Percentiles rank a stretch among this genome's conserved stretches.
These are phyloP conservation scores for Lagenorhynchus albirostris DNA, from an alignment of 2,113 vertebrate genomes.

Conservation along the genomic window DNA sequence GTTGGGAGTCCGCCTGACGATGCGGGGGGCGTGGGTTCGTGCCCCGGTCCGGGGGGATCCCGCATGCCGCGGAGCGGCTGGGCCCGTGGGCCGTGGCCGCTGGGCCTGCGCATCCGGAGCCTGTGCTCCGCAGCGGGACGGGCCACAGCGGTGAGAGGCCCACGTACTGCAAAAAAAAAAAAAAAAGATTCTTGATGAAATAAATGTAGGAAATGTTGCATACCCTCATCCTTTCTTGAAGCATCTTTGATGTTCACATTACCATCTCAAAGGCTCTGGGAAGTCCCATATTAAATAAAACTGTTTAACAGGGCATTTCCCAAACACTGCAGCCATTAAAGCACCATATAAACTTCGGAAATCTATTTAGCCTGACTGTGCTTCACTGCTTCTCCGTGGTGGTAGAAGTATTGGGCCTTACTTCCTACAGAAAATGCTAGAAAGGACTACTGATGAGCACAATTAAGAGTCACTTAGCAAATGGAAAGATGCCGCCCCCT, in stretches of 20 bases:
- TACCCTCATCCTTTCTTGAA: not conserved
- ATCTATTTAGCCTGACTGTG: not conserved
- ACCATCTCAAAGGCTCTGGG: not conserved
- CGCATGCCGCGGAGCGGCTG: too few species aligned
- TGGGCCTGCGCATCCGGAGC: too few species aligned
- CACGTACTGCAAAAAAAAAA: too few species aligned
- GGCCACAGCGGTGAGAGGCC: too few species aligned
- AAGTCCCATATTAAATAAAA: not conserved
- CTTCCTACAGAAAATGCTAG: conserved; percentile 24
- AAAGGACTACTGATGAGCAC: not conserved
- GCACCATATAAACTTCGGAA: not conserved
- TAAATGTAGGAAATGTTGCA: not conserved
- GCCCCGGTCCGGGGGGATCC: too few species aligned
- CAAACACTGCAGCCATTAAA: not conserved
- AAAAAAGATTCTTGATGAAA: not conserved
- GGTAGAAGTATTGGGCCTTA: not conserved
- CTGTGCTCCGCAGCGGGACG: too few species aligned
- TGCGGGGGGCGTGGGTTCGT: too few species aligned
- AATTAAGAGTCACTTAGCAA: conserved; percentile 31
- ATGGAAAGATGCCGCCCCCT: not conserved
- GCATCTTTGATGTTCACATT: not conserved
- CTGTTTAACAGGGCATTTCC: not conserved
- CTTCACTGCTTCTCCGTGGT: not conserved
- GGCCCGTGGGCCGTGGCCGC: too few species aligned
- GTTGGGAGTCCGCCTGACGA: too few species aligned